Base-by-base conservation (phyloP, 2,888 invertebrate species). In the Sesia bembeciformis region DNA sequence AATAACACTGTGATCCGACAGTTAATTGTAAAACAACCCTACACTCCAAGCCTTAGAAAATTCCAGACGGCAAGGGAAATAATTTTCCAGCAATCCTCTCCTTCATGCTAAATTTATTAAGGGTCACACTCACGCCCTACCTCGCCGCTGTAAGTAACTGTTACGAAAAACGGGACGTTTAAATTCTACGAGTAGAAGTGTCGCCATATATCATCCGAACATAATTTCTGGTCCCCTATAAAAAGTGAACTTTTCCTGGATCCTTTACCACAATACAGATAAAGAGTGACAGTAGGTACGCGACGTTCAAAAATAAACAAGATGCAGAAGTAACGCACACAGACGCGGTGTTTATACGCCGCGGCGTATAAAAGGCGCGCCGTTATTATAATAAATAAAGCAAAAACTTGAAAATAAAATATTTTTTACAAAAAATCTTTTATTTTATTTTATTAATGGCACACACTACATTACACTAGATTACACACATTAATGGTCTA, bases 21-120 rank as follows among this genome's bases (percentile, higher is more conserved):
- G 23, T 23, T 23, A 23, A 23, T 23, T 23, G 2, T 23, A 23
- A 23, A 23, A 23, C 23, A 23, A 23, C 23, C 23, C 23, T 23
- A 23, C 23, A 23, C 23, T 23, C 23, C 23, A 23, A 23, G 23
- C 23, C 23, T 46, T 46, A 38, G 7, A 54, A 57, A 52, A 53
- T 53, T 53, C 50, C 43, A 56, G 52, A 49, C 7, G 51, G 52
- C 49, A 55, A 56, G 55, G 54, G 72, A 72, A 77, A 75, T 72
- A 74, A 76, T 81, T 80, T 80, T 78, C 77, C 76, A 70, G 67
- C 70, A 74, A 77, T 72, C 75, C 70, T 68, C 71, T 77, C 71
- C 74, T 78, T 81, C 76, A 81, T 74, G 73, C 69, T 67, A 68
- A 84, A 88, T 87, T 86, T 86, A 87, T 86, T 81, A 82, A 83